These are phyloP conservation scores for Dryobates pubescens DNA, from an alignment of 2,797 vertebrate genomes.

Conservation along the genomic window DNA sequence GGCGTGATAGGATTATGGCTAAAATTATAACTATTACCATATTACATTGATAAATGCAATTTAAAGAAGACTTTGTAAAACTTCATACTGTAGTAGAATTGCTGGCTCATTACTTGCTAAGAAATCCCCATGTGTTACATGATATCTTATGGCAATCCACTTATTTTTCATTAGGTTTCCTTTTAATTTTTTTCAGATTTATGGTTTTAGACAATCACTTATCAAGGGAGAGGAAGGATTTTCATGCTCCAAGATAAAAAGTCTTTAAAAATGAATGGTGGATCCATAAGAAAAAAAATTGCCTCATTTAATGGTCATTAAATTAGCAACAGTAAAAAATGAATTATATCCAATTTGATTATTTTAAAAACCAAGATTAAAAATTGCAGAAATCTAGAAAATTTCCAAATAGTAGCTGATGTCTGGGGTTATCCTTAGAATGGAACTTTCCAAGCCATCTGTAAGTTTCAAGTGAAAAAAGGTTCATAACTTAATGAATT, in stretches of 20 bases:
- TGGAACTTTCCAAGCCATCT: neutral
- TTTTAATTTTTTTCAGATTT: neutral
- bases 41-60: neutral
- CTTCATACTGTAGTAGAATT: neutral
- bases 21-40: neutral
- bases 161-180: neutral
- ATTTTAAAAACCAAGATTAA: neutral
- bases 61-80: neutral
- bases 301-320: neutral
- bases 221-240: neutral
- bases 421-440: neutral
- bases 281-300: neutral
- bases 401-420: neutral
- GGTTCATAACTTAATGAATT: neutral
- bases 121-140: neutral
- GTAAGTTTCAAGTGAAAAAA: neutral
- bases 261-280: neutral
- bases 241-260: neutral
- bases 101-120: neutral
- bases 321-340: neutral
- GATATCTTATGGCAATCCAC: neutral
- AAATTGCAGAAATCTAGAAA: neutral
- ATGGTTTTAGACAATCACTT: neutral
- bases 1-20: neutral
- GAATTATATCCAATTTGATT: neutral